Conservation (phyloP, 2,888 invertebrate genomes). For the Sinelater perroti region DNA sequence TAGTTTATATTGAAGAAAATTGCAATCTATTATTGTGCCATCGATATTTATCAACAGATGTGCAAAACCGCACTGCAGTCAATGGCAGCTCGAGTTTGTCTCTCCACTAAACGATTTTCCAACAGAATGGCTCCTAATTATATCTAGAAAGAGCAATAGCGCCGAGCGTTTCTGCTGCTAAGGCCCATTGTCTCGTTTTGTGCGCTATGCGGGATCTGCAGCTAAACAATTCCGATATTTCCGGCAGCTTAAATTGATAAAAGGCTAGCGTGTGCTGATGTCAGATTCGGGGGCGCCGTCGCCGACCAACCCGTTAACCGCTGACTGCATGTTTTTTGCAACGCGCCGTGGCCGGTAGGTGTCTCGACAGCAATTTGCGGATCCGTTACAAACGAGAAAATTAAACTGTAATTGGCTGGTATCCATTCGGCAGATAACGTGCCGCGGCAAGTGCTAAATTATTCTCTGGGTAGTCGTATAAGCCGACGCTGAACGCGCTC, state of each 20-base stretch:
- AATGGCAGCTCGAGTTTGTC: not conserved
- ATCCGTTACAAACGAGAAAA: slow-evolving; percentile 29
- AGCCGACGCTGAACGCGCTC: not conserved
- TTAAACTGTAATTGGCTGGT: slow-evolving; percentile 28
- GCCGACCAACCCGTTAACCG: slow-evolving; percentile 21
- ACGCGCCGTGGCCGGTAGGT: slow-evolving; percentile 15
- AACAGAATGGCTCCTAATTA: slow-evolving; percentile 11
- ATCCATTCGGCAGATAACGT: slow-evolving; percentile 10
- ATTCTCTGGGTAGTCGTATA: slow-evolving; percentile 16
- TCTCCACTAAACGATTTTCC: slow-evolving; percentile 6
- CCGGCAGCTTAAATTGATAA: slow-evolving; percentile 26
- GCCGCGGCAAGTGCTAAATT: slow-evolving; percentile 12
- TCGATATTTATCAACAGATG: too few relatives aligned
- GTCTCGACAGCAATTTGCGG: slow-evolving; percentile 26
- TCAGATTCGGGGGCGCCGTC: slow-evolving; percentile 20
- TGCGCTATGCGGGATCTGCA: slow-evolving; percentile 15
- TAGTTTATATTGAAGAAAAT: too few relatives aligned
- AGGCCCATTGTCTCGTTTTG: slow-evolving; percentile 18
- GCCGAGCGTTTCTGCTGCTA: slow-evolving; percentile 9
- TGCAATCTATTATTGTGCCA: too few relatives aligned
- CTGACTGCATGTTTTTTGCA: slow-evolving; percentile 23
- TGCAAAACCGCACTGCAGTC: too few relatives aligned
- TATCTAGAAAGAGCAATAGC: slow-evolving; percentile 4
- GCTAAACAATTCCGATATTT: slow-evolving; percentile 24
- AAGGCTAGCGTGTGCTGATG: slow-evolving; percentile 24